Conservation (phyloP, 2,888 invertebrate genomes). For the Metallyticus violacea region DNA sequence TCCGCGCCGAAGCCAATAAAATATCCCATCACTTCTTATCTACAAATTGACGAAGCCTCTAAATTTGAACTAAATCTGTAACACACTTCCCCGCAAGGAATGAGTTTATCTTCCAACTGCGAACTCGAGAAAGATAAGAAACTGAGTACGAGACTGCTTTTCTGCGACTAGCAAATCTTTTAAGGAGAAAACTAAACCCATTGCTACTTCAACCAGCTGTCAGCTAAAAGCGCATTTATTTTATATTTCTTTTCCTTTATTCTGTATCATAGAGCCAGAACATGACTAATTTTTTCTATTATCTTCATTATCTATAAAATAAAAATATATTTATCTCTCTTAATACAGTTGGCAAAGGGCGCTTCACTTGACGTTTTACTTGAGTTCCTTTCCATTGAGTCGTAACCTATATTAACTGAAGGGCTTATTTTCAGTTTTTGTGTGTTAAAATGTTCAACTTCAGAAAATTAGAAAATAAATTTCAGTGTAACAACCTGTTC, state of each 20-base stretch:
- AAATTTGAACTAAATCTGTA: neutral
- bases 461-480: too few relatives aligned
- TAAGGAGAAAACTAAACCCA: neutral
- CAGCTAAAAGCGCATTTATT: neutral
- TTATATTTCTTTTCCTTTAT: neutral
- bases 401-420: too few relatives aligned
- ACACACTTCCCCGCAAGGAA: neutral
- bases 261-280: too few relatives aligned
- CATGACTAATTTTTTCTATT: too few relatives aligned
- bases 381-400: too few relatives aligned
- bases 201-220: neutral
- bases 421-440: too few relatives aligned
- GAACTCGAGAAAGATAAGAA: neutral
- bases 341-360: too few relatives aligned
- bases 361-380: too few relatives aligned
- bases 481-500: too few relatives aligned
- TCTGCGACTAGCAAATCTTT: neutral
- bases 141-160: neutral
- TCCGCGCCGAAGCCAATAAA: neutral
- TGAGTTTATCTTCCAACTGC: neutral
- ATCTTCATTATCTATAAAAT: too few relatives aligned
- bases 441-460: too few relatives aligned
- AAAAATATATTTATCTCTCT: too few relatives aligned
- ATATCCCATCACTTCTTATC: conserved; percentile 13
- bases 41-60: conserved; percentile 3